Base-by-base conservation (phyloP, 2,888 invertebrate genomes). In the Ophonus ardosiacus region DNA sequence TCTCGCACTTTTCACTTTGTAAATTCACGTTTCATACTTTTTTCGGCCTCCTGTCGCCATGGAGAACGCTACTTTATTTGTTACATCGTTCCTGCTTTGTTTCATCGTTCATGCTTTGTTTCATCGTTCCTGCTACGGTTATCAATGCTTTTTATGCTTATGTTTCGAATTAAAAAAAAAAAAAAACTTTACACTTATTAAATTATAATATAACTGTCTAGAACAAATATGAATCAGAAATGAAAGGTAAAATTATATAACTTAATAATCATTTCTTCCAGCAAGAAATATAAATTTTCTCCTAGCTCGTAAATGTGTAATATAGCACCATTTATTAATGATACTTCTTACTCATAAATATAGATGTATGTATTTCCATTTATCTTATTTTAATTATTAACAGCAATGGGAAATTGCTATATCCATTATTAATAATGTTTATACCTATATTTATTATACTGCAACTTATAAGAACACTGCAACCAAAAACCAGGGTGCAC, bases 401-500 rank as follows among this genome's bases (percentile, higher is more conserved):
- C 43, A 51, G 13, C 13, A 51, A 51, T 51, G 4, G 10, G 13
- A 63, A 24, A 24, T 68, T 68, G 43, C 21, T 74, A 74, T 43
- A 74, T 74, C 51, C 18, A 43, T 1, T 74, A 18, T 74, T 40
- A 51, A 43, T 74, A 21, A 43, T 43, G 43, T 74, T 43, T 43
- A 43, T 40, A 7, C 40, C 18, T 18, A 43, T 40, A 74, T 74
- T 43, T 74, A 74, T 74, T 40, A 40, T 74, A 51, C 71, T 74
- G 71, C 71, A 74, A 31, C 43, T 51, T 51, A 51, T 51, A 51
- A 51, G 43, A 51, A 51, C 13, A 51, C 43, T 24, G 24, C 63
- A 15, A 63, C 63, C 7, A 51, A 10, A 51, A 63, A 18, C 43
- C 71, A 68, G 40, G 40, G 17, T 74, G 71, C 71, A 74, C 71